Conservation (phyloP, 2,888 invertebrate species). For the Amorpha juglandis region DNA sequence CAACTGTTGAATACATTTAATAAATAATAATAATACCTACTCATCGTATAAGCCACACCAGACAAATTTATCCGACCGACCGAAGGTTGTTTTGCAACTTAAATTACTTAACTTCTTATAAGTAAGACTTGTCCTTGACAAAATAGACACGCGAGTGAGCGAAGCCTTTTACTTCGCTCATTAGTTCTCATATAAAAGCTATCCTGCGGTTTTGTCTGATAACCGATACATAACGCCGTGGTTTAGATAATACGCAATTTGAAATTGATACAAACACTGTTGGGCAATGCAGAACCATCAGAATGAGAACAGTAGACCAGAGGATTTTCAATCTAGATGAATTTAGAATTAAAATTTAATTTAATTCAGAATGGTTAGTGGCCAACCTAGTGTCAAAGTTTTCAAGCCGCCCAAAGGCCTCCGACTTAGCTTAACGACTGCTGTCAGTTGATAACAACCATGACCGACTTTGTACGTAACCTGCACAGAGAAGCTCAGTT, state of each 20-base stretch:
- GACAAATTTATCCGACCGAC: no score
- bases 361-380: no score
- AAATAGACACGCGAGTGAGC: constrained; percentile 8
- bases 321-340: background rate
- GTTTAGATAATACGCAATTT: background rate
- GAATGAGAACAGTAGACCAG: background rate
- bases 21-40: no score
- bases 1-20: no score
- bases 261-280: background rate
- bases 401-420: no score
- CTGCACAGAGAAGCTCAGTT: no score
- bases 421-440: no score
- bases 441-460: no score
- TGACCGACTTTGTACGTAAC: no score
- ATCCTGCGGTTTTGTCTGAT: background rate
- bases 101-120: background rate
- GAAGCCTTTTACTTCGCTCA: constrained; percentile 2
- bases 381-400: no score
- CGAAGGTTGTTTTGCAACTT: constrained; percentile 14
- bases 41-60: no score
- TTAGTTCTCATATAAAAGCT: background rate
- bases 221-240: background rate
- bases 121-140: constrained; percentile 6
- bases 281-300: background rate
- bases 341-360: no score